Base-by-base conservation (phyloP, 2,113 vertebrate genomes). In the Peromyscus leucopus region DNA sequence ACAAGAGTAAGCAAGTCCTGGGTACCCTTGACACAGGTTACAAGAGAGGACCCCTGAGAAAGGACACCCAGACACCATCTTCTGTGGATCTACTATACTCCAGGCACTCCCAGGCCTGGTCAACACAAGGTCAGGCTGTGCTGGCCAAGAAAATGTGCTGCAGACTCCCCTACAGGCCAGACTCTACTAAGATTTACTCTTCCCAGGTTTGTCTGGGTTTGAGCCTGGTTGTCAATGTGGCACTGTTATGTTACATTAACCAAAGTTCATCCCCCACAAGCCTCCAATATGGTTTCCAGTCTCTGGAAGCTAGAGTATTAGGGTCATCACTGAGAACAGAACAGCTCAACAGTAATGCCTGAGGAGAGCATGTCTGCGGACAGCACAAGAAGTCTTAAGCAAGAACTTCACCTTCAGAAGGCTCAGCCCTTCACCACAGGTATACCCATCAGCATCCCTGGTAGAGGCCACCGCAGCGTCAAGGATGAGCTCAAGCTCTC, bases 381-480 rank as follows among this genome's bases (percentile, higher is more conserved):
- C 3, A 16, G 39, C 0, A 0, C 21, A 28, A 46, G 71, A 75
- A 39, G 59, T 48, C 11, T 21, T 4, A 12, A 1, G 55, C 17
- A 36, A 48, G 10, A 22, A 5, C 7, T 6, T 6, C 13, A 0
- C 57, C 61, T 72, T n/a, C 55, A 46, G 61, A 65, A 87, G 74
- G 3, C 2, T 3, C 36, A 89, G 42, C 0, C 11, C 59, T 90
- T n/a, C 15, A 1, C n/a, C 59, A 17, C 24, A 22, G 61, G 33
- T 0, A 4, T 72, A 17, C 2, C 1, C 1, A 2, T 24, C 10
- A 5, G 21, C 11, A 5, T 4, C 15, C 0, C 67, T 11, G 1
- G 51, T 42, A 16, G 48, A n/a, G 24, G 65, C 71, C 4, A n/a
- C 24, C 16, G 0, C 42, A 31, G 26, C 31, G 2, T n/a, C 63